phyloP scores from a whole-genome alignment of 1,140 invertebrate species.

The Drosophila kurseongensis region DNA sequence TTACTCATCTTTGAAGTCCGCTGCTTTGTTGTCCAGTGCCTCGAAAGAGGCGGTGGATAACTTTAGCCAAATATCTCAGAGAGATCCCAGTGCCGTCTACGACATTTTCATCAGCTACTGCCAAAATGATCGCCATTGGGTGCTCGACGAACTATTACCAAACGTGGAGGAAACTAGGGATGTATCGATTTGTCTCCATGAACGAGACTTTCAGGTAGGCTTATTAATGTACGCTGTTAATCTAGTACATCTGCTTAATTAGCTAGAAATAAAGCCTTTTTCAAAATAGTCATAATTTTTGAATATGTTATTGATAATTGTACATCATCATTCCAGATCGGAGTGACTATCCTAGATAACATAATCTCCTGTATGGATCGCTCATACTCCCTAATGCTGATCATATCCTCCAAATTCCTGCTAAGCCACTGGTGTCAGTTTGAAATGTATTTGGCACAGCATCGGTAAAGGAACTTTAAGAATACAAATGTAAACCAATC shows the following conservation, averaged over 20 bases:
- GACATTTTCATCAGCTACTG: conserved; percentile 89
- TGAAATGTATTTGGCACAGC: conserved; percentile 88
- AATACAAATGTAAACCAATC: background rate
- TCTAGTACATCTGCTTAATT: too few relatives aligned
- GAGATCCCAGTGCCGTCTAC: conserved; percentile 80
- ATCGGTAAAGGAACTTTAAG: conserved; percentile 84
- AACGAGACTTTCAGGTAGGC: conserved; percentile 87
- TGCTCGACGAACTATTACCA: conserved; percentile 86
- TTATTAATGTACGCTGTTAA: background rate
- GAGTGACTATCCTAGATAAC: conserved; percentile 87
- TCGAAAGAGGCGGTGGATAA: conserved; percentile 60
- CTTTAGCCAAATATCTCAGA: conserved; percentile 48
- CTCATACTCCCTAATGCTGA: conserved; percentile 86
- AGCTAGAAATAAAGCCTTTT: too few relatives aligned
- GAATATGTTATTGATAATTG: background rate
- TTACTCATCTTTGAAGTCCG: conserved; percentile 85
- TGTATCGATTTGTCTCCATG: conserved; percentile 87
- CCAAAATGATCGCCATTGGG: conserved; percentile 87
- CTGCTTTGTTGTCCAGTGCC: conserved; percentile 83
- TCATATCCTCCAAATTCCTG: conserved; percentile 87
- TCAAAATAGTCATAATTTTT: background rate
- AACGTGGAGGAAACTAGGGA: conserved; percentile 86
- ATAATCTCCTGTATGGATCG: conserved; percentile 88
- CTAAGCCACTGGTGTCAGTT: conserved; percentile 88
- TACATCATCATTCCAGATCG: conserved; percentile 84